Percentiles rank a stretch among this genome's conserved stretches.
phyloP scores from a whole-genome alignment of 2,113 vertebrate species.

The Axis porcinus region DNA sequence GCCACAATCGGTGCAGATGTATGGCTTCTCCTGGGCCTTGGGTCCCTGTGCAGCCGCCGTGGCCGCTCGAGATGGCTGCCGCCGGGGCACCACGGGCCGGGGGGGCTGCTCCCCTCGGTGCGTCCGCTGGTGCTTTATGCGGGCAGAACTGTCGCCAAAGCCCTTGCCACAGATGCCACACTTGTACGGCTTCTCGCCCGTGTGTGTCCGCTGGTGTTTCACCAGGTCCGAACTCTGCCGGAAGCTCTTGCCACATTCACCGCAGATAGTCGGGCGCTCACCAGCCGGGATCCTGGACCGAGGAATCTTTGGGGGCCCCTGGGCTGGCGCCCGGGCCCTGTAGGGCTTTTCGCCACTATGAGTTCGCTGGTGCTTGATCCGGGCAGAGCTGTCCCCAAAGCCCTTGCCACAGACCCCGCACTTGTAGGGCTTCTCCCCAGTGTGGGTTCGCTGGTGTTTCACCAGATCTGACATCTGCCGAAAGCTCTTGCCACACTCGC shows the following conservation, averaged over 20 bases:
- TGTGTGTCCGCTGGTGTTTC: slow-evolving; percentile 76
- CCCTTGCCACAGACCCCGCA: slow-evolving; percentile 75
- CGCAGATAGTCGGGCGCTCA: slow-evolving; percentile 75
- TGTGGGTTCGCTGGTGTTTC: slow-evolving; percentile 76
- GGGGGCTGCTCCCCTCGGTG: slow-evolving; percentile 50
- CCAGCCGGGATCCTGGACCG: slow-evolving; percentile 75
- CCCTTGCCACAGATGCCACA: slow-evolving; percentile 74
- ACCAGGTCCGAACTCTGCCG: slow-evolving; percentile 76
- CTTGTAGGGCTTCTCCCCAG: slow-evolving; percentile 73
- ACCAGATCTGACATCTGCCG: slow-evolving; percentile 73
- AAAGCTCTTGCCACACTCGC: slow-evolving; percentile 72
- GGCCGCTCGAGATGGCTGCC: slow-evolving; percentile 41
- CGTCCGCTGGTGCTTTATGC: slow-evolving; percentile 73
- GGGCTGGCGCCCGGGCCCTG: slow-evolving; percentile 51
- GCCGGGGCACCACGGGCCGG: background rate
- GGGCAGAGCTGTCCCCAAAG: slow-evolving; percentile 74
- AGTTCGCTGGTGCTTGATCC: slow-evolving; percentile 76
- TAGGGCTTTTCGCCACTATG: slow-evolving; percentile 75
- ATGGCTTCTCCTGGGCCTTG: slow-evolving; percentile 67
- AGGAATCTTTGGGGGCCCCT: slow-evolving; percentile 70
- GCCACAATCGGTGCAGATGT: slow-evolving; percentile 68
- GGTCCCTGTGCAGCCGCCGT: background rate
- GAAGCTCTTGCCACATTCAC: slow-evolving; percentile 76
- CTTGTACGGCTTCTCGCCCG: slow-evolving; percentile 71
- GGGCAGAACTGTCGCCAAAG: slow-evolving; percentile 72